Conservation (phyloP, 2,797 vertebrate genomes). For the Myioborus melanocephalus region DNA sequence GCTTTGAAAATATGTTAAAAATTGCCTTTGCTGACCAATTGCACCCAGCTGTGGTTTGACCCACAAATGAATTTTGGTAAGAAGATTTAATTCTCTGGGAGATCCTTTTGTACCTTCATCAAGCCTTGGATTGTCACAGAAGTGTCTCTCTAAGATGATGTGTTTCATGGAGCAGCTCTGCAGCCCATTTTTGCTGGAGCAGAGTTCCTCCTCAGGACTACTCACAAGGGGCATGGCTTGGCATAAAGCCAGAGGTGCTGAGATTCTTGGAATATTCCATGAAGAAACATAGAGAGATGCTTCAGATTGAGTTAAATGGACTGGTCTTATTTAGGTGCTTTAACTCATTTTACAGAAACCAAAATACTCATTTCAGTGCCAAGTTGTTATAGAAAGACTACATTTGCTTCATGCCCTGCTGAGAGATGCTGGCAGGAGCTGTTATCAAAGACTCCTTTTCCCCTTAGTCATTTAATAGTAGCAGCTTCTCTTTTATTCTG, state of each 20-base stretch:
- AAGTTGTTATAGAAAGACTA: not conserved
- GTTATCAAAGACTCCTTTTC: conserved; percentile 39
- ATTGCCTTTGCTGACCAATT: not conserved
- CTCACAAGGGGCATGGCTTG: not conserved
- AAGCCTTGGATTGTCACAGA: not conserved
- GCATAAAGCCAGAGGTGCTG: not conserved
- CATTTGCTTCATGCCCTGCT: conserved; percentile 23
- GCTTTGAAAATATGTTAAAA: not conserved
- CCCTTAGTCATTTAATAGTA: conserved; percentile 53
- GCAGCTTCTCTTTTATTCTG: conserved; percentile 50
- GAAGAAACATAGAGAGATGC: not conserved
- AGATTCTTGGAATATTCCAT: not conserved
- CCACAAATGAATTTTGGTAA: not conserved
- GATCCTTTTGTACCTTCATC: not conserved
- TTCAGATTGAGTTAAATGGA: not conserved
- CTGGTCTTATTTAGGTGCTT: not conserved
- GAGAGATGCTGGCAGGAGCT: conserved; percentile 29
- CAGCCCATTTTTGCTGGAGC: not conserved
- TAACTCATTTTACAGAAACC: not conserved
- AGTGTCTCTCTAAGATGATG: not conserved
- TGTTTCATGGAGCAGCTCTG: not conserved
- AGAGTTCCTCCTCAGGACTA: not conserved
- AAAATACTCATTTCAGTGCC: not conserved
- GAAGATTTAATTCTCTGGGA: not conserved
- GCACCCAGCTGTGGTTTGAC: not conserved